Evolutionary conservation across 2,113 vertebrate genomes (phyloP).

Genomic region (Zosterops hypoxanthus): DNA sequence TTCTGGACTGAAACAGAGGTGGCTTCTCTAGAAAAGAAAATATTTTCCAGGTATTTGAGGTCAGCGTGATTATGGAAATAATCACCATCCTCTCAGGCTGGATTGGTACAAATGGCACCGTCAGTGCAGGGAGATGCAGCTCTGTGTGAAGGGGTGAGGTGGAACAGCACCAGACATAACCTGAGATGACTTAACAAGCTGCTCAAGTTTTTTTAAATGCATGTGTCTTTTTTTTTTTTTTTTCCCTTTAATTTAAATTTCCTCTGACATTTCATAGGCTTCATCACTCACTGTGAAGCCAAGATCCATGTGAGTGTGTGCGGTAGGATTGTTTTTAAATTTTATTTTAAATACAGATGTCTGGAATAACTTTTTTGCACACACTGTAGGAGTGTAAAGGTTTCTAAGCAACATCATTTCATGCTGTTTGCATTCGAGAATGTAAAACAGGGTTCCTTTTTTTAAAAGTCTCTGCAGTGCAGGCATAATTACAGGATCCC

Average conservation of each 20-base stretch:
- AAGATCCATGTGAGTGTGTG: constrained; percentile 61
- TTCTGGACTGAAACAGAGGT: neutral
- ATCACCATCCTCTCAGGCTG: neutral
- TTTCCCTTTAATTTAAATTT: constrained; percentile 53
- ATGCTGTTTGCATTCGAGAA: constrained; percentile 71
- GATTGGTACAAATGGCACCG: neutral
- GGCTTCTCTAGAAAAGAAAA: neutral
- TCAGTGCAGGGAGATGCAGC: neutral
- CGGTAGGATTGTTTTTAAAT: constrained; percentile 60
- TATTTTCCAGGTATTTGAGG: neutral
- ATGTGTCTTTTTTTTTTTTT: neutral
- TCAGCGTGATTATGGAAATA: neutral
- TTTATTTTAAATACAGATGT: constrained; percentile 65
- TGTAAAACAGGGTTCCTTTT: constrained; percentile 71
- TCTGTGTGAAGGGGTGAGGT: neutral
- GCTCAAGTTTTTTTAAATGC: constrained; percentile 35
- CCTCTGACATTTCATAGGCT: constrained; percentile 59
- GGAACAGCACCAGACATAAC: constrained; percentile 29
- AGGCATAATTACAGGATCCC: constrained; percentile 73
- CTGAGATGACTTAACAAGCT: constrained; percentile 60
- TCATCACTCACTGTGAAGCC: constrained; percentile 45
- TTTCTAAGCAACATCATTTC: constrained; percentile 73
- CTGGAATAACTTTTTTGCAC: constrained; percentile 66
- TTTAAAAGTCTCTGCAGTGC: constrained; percentile 63
- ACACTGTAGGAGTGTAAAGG: constrained; percentile 70